Percentiles rank a stretch among this genome's conserved stretches.
These are phyloP conservation scores for Nebria brevicollis DNA, from an alignment of 2,888 invertebrate species.

Conservation along the genomic window DNA sequence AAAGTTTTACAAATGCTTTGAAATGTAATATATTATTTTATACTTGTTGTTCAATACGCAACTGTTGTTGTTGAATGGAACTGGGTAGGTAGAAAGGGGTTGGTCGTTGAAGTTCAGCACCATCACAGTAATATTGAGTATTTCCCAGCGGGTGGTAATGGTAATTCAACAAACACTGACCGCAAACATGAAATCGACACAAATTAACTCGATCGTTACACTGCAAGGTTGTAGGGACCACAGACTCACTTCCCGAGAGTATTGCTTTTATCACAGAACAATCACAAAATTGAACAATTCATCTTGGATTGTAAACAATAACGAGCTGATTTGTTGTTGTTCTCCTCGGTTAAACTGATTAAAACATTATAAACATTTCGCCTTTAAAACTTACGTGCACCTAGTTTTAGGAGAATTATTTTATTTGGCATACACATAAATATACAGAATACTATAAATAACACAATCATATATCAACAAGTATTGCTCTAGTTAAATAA, in stretches of 20 bases:
- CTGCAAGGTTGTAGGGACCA: neutral
- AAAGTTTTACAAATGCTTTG: neutral
- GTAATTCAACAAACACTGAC: conserved; percentile 13
- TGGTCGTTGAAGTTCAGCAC: neutral
- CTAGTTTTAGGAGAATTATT: too few species aligned
- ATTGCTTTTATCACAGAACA: neutral
- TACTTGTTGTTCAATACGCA: neutral
- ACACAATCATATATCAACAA: too few species aligned
- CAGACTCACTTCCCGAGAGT: neutral
- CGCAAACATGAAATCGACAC: conserved; percentile 13
- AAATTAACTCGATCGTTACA: conserved; percentile 14
- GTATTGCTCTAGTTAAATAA: too few species aligned
- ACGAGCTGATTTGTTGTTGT: neutral
- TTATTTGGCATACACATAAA: too few species aligned
- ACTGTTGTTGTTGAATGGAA: neutral
- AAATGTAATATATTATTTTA: neutral
- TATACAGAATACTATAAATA: too few species aligned
- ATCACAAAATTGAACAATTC: neutral
- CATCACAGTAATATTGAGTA: conserved; percentile 9
- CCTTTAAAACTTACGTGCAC: too few species aligned
- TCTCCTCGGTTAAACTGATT: too few species aligned
- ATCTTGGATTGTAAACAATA: neutral
- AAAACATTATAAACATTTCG: too few species aligned
- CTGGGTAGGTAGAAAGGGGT: neutral
- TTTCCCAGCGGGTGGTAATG: conserved; percentile 5